phyloP scores from a whole-genome alignment of 2,888 invertebrate species.

The Linnaemya vulpina region DNA sequence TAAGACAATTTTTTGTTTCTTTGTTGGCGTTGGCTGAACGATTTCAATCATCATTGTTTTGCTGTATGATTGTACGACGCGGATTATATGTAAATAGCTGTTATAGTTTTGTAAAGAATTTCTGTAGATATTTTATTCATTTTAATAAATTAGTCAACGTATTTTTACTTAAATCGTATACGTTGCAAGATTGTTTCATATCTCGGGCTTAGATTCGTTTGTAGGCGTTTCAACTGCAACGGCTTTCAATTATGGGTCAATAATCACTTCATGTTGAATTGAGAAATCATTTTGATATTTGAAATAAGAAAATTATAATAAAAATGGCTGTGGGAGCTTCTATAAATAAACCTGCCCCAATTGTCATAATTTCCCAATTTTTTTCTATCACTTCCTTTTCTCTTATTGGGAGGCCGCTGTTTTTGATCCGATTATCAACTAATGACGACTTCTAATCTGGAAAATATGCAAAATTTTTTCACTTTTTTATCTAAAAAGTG shows the following conservation, averaged over 20 bases:
- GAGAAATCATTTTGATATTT: background rate
- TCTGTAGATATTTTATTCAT: background rate
- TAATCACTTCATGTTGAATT: constrained; percentile 44
- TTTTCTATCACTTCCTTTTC: background rate
- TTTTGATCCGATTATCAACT: no score
- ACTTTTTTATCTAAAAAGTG: no score
- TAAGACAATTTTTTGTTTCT: constrained; percentile 11
- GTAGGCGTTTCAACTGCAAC: constrained; percentile 45
- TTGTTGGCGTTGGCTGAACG: constrained; percentile 35
- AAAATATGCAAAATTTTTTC: no score
- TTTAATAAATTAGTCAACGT: background rate
- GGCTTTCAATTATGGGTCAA: constrained; percentile 54
- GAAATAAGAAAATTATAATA: no score
- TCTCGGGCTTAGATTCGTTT: constrained; percentile 14
- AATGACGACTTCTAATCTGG: no score
- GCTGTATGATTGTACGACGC: constrained; percentile 11
- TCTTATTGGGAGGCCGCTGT: no score
- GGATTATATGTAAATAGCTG: constrained; percentile 56
- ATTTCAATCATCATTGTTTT: constrained; percentile 57
- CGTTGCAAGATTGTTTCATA: constrained; percentile 26
- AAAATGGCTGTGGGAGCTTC: background rate
- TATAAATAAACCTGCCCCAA: background rate
- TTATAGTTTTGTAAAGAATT: constrained; percentile 47
- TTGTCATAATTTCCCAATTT: background rate
- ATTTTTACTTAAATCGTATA: constrained; percentile 25